Percentiles rank a stretch among this genome's conserved stretches.
phyloP scores from a whole-genome alignment of 2,888 invertebrate species.

The Malthinus flaveolus region DNA sequence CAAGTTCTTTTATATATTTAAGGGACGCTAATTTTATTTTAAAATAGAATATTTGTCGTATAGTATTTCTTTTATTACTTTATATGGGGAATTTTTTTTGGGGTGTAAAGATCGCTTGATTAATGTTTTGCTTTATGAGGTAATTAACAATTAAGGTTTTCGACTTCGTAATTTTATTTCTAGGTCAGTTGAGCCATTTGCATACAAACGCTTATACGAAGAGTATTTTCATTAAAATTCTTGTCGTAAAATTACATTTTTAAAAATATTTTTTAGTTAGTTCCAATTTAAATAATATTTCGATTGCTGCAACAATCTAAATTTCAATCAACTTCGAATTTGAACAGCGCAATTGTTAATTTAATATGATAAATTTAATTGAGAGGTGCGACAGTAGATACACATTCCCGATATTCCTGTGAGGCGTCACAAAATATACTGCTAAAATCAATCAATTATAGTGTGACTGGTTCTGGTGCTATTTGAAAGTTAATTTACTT shows the following conservation, averaged over 20 bases:
- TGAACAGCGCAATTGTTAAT: no score
- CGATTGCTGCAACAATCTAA: no score
- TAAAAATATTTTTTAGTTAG: slow-evolving; percentile 7
- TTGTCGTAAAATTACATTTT: slow-evolving; percentile 19
- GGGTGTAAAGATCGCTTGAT: slow-evolving; percentile 16
- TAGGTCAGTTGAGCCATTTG: slow-evolving; percentile 28
- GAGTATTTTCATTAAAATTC: slow-evolving; percentile 29
- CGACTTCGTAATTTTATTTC: slow-evolving; percentile 25
- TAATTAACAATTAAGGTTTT: slow-evolving; percentile 28
- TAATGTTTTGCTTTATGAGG: slow-evolving; percentile 28
- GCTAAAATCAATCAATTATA: no score
- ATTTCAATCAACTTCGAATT: no score
- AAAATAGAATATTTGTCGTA: no score
- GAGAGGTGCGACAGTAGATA: no score
- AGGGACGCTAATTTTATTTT: not conserved
- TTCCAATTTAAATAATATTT: no score
- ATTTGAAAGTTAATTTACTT: no score
- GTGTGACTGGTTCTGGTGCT: no score
- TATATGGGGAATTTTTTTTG: slow-evolving; percentile 2
- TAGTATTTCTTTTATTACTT: not conserved
- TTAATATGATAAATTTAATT: no score
- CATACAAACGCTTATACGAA: slow-evolving; percentile 25
- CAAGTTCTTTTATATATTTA: slow-evolving; percentile 3
- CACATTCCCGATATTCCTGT: no score
- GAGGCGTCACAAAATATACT: no score